Conservation (phyloP, 1,140 invertebrate genomes). For the Meloidogyne hapla region DNA sequence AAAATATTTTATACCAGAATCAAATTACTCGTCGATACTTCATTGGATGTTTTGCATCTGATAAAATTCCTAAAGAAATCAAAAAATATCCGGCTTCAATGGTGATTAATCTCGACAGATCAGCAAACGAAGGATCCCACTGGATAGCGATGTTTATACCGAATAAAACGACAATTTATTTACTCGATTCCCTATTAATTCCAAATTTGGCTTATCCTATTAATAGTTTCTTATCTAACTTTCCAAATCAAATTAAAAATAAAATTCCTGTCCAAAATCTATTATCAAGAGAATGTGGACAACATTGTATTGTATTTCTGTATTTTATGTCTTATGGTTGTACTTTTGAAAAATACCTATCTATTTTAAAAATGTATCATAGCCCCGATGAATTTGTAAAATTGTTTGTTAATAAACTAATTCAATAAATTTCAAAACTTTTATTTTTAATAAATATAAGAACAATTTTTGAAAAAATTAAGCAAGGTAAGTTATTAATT, state of each 20-base stretch:
- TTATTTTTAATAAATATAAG: too few relatives aligned
- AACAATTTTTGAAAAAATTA: too few relatives aligned
- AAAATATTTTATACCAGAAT: neutral
- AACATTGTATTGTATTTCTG: neutral
- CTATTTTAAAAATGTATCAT: neutral
- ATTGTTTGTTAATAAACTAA: neutral
- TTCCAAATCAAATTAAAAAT: neutral
- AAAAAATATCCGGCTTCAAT: neutral
- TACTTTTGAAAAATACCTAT: neutral
- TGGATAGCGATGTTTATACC: neutral
- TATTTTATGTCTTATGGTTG: neutral
- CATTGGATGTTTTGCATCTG: slow-evolving; percentile 2
- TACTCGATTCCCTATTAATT: neutral
- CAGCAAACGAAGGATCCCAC: neutral
- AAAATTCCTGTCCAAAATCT: neutral
- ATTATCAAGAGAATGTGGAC: neutral
- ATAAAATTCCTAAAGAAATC: neutral
- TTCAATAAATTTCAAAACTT: too few relatives aligned
- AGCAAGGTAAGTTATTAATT: too few relatives aligned
- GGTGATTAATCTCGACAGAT: neutral
- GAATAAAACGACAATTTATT: neutral
- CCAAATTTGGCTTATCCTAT: neutral
- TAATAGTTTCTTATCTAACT: neutral
- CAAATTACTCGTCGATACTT: neutral
- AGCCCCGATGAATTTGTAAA: neutral